Evolutionary conservation across 2,797 vertebrate genomes (phyloP).

Genomic region (Sebastes matsubarae): DNA sequence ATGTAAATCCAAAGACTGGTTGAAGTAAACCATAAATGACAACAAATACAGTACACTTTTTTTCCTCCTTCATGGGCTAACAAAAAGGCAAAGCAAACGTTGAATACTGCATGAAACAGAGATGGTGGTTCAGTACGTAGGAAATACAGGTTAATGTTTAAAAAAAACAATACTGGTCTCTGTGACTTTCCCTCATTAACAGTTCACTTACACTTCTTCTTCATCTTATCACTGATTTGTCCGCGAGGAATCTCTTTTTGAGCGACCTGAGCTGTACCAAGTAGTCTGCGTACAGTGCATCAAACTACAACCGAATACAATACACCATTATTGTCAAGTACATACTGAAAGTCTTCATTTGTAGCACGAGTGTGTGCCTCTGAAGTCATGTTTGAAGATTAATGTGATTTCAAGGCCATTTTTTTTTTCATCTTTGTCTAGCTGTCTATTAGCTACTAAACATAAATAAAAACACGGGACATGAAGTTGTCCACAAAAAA

Average conservation of each 20-base stretch:
- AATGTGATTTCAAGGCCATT: slow-evolving; percentile 49
- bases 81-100: slow-evolving; percentile 54
- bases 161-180: slow-evolving; percentile 13
- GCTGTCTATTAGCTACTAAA: slow-evolving; percentile 10
- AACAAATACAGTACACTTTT: slow-evolving; percentile 42
- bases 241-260: slow-evolving; percentile 35
- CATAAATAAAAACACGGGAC: slow-evolving; percentile 34
- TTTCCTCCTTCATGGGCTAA: slow-evolving; percentile 4
- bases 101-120: slow-evolving; percentile 68
- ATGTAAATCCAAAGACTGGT: slow-evolving; percentile 19
- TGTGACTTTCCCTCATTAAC: slow-evolving; percentile 19
- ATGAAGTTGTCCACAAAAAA: slow-evolving; percentile 7
- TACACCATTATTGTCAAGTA: slow-evolving; percentile 40
- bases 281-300: slow-evolving; percentile 71
- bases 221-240: slow-evolving; percentile 20
- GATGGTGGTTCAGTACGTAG: slow-evolving; percentile 27
- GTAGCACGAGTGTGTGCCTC: not conserved
- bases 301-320: slow-evolving; percentile 40
- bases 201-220: not conserved
- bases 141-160: not conserved
- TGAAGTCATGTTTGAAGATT: not conserved
- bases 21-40: slow-evolving; percentile 42
- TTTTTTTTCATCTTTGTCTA: slow-evolving; percentile 11
- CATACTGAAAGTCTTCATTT: not conserved
- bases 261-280: slow-evolving; percentile 67